These are phyloP conservation scores for Leptatherina wallacei DNA, from an alignment of 2,797 vertebrate genomes.

Conservation along the genomic window DNA sequence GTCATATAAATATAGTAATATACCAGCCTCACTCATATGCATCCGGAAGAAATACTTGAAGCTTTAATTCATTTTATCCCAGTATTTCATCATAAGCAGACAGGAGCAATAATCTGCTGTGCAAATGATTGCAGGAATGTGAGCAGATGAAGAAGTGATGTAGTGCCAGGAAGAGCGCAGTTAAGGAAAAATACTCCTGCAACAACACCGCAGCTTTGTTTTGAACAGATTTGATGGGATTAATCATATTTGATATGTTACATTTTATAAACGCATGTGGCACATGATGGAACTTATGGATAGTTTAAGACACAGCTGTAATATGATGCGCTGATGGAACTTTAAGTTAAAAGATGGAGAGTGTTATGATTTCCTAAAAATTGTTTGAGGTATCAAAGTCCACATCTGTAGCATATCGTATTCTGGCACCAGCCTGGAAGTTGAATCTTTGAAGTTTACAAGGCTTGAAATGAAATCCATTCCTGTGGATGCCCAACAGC, in stretches of 20 bases:
- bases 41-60: constrained; percentile 67
- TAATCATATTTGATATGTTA: too few species aligned
- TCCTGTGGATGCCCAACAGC: constrained; percentile 23
- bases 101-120: constrained; percentile 67
- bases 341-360: not conserved
- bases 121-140: constrained; percentile 52
- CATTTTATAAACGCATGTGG: not conserved
- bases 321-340: not conserved
- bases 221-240: not conserved
- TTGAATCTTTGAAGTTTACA: constrained; percentile 35
- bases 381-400: constrained; percentile 17
- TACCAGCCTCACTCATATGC: constrained; percentile 75
- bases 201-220: not conserved
- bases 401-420: not conserved
- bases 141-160: constrained; percentile 37
- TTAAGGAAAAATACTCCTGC: constrained; percentile 1
- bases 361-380: not conserved
- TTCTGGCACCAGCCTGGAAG: constrained; percentile 21
- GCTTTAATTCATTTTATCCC: constrained; percentile 75
- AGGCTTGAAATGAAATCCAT: constrained; percentile 27
- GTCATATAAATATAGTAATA: constrained; percentile 85
- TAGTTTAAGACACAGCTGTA: not conserved
- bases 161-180: constrained; percentile 12
- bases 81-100: constrained; percentile 66
- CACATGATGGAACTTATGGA: not conserved